Conservation (phyloP, 1,140 invertebrate species). For the Pomacea maculata region DNA sequence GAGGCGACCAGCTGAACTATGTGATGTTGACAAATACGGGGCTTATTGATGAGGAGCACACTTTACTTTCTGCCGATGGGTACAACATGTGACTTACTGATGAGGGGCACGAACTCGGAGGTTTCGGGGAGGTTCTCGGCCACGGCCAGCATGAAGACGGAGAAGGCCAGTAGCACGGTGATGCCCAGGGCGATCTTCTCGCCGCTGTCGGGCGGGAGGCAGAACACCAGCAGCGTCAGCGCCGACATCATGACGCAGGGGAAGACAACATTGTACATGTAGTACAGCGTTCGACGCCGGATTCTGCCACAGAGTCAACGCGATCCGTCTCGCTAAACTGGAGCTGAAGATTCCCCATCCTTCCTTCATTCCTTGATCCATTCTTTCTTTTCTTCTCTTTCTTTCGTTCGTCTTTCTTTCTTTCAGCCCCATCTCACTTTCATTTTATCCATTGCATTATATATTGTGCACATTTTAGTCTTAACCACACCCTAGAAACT, state of each 20-base stretch:
- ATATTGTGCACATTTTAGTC: no score
- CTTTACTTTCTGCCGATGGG: no score
- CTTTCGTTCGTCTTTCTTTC: no score
- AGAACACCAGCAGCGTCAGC: conserved; percentile 71
- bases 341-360: not conserved
- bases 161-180: conserved; percentile 71
- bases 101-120: conserved; percentile 71
- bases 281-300: conserved; percentile 61
- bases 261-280: conserved; percentile 71
- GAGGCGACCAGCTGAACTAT: no score
- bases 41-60: no score
- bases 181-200: conserved; percentile 72
- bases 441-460: no score
- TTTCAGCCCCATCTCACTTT: no score
- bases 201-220: conserved; percentile 71
- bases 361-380: no score
- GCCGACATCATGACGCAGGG: conserved; percentile 72
- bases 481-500: no score
- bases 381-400: no score
- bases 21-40: no score
- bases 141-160: conserved; percentile 72
- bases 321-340: not conserved
- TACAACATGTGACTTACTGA: conserved; percentile 64
- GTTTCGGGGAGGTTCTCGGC: conserved; percentile 73
- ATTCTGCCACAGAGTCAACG: conserved; percentile 23